These are phyloP conservation scores for Meganola albula DNA, from an alignment of 2,888 invertebrate species.

Conservation along the genomic window DNA sequence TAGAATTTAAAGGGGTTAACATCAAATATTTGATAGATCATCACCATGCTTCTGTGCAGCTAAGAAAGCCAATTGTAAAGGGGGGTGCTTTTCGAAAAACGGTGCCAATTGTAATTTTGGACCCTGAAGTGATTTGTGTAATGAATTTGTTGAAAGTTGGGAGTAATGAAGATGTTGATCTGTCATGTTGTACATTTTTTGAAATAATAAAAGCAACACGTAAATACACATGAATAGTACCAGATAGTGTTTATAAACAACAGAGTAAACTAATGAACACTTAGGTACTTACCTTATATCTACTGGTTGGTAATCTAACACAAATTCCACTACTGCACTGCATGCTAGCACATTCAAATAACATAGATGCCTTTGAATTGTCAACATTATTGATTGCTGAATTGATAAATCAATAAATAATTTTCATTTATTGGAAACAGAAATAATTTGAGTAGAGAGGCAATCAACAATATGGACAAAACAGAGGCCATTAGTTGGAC, in stretches of 20 bases:
- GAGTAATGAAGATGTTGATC: conserved; percentile 25
- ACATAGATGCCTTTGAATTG: conserved; percentile 49
- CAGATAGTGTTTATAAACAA: conserved; percentile 17
- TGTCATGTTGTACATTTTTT: conserved; percentile 27
- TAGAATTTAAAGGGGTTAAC: conserved; percentile 30
- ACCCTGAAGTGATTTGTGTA: conserved; percentile 23
- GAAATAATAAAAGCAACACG: conserved; percentile 23
- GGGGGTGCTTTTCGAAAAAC: conserved; percentile 37
- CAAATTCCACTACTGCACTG: conserved; percentile 50
- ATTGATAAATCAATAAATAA: background rate
- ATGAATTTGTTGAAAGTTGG: conserved; percentile 18
- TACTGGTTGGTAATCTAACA: conserved; percentile 33
- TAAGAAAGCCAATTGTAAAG: conserved; percentile 68
- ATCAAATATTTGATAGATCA: conserved; percentile 34
- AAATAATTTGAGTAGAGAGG: background rate
- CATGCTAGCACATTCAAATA: conserved; percentile 59
- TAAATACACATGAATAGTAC: conserved; percentile 23
- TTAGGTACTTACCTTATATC: background rate
- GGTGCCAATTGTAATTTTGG: conserved; percentile 37
- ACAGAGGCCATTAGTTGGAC: conserved; percentile 67
- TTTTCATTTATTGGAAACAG: too few species aligned
- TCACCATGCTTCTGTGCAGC: conserved; percentile 57
- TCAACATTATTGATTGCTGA: conserved; percentile 31
- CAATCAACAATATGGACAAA: conserved; percentile 41
- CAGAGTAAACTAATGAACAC: background rate